Evolutionary conservation across 2,113 vertebrate genomes (phyloP), one percentile per base, ranked within the genome.

Genomic region (Erpornis zantholeuca): DNA sequence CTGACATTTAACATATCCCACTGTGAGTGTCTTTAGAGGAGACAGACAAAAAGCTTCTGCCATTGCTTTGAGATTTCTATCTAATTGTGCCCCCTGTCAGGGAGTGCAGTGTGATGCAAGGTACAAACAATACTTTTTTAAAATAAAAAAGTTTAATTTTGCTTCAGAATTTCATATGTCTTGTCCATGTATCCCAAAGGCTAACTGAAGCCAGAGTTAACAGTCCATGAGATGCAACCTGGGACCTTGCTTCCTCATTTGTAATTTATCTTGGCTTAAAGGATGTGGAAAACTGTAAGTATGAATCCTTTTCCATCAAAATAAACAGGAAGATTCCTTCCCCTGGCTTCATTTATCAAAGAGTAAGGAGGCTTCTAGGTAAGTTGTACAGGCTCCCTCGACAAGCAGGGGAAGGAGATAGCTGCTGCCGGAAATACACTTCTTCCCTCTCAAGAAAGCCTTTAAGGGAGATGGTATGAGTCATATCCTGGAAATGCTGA

Each of bases 1-100:
- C 50, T 97, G 95, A 97, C 77, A 96, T 96, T 96, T 96, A 95
- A 94, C 49, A 81, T 95, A 96, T 91, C 82, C 63, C 73, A 85
- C 80, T 92, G 92, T 40, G 50, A 40, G n/a, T 85, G 69, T 83
- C 84, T 95, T 93, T 94, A 86, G 36, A 95, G 49, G 71, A 96
- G 79, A 95, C n/a, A 92, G 72, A 86, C 49, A 63, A 95, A 96
- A 97, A 96, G 66, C 64, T 77, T 93, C 66, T 77, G 78, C 64
- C 5, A 50, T 44, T 94, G 61, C 84, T 94, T 85, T 84, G 75
- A 97, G 94, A 64, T 83, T 95, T 84, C 66, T 75, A 31, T 69
- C 22, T 86, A 96, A 91, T 70, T 85, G 15, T 90, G 72, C 47
- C 93, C 59, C 40, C 50, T 78, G 71, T 86, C 63, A 90, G 54